Percentiles rank a stretch among this genome's conserved stretches.
Evolutionary conservation across 2,888 invertebrate species (phyloP).

Genomic region (Acanthosepion lycidas): DNA sequence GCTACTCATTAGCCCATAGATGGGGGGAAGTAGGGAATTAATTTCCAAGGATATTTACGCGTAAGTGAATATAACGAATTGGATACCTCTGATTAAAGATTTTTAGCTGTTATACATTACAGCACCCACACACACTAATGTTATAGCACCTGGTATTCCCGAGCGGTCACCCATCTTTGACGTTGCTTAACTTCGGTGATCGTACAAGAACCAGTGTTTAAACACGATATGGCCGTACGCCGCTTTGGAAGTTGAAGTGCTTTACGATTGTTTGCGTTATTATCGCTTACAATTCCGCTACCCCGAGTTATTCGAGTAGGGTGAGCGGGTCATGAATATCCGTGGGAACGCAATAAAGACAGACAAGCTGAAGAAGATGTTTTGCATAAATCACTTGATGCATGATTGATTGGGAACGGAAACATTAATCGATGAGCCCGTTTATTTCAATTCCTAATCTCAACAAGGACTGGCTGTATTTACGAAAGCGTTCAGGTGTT

Average conservation of each 20-base stretch:
- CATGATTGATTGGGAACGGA: neutral
- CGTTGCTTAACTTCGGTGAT: neutral
- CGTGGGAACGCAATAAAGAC: neutral
- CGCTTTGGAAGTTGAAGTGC: neutral
- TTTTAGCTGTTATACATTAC: no score
- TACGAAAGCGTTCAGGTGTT: neutral
- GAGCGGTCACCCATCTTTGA: no score
- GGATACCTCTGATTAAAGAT: no score
- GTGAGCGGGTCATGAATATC: neutral
- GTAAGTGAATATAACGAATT: no score
- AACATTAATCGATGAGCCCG: neutral
- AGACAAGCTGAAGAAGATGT: neutral
- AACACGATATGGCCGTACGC: neutral
- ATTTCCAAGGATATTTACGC: no score
- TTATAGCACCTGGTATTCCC: no score
- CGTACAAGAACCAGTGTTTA: no score
- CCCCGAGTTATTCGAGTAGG: neutral
- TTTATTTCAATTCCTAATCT: constrained; percentile 33
- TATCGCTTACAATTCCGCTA: neutral
- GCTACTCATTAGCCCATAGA: no score
- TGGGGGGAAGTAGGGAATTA: no score
- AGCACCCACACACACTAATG: no score
- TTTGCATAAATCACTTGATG: neutral
- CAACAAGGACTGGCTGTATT: neutral
- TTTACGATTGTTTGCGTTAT: neutral